These are phyloP conservation scores for Connochaetes taurinus DNA, from an alignment of 2,113 vertebrate genomes.

Conservation along the genomic window DNA sequence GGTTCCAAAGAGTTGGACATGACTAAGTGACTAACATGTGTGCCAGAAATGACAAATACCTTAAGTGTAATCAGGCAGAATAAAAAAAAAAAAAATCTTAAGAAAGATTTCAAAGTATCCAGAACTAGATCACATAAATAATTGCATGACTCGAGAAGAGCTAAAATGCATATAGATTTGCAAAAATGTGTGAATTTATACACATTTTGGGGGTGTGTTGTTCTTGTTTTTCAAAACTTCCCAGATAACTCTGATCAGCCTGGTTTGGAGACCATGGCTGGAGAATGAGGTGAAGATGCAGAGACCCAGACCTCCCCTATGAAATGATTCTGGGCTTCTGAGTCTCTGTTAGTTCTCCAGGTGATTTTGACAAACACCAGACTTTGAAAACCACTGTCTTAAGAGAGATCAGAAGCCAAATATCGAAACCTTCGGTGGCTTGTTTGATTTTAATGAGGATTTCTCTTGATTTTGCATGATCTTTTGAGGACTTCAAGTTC, in stretches of 20 bases:
- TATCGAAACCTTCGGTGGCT: not conserved
- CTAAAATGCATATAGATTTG: not conserved
- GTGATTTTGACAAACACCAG: not conserved
- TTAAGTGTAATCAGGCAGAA: not conserved
- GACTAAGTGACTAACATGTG: not conserved
- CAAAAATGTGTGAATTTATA: not conserved
- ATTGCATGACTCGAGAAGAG: not conserved
- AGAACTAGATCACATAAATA: not conserved
- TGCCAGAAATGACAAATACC: not conserved
- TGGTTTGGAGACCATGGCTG: not conserved
- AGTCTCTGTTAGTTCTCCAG: not conserved
- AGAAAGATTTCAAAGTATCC: not conserved
- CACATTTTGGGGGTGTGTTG: not conserved
- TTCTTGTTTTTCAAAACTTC: not conserved
- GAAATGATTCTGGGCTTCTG: not conserved
- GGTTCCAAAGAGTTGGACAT: not conserved
- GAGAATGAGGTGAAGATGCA: not conserved
- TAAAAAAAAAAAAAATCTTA: not conserved
- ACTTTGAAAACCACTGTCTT: not conserved
- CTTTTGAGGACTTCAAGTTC: not conserved
- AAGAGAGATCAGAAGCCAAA: not conserved
- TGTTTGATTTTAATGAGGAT: not conserved
- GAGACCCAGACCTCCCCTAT: not conserved
- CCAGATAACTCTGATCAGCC: not conserved
- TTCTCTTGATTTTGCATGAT: not conserved